phyloP scores from a whole-genome alignment of 2,797 vertebrate genomes.

The Brachyalestes nurse region DNA sequence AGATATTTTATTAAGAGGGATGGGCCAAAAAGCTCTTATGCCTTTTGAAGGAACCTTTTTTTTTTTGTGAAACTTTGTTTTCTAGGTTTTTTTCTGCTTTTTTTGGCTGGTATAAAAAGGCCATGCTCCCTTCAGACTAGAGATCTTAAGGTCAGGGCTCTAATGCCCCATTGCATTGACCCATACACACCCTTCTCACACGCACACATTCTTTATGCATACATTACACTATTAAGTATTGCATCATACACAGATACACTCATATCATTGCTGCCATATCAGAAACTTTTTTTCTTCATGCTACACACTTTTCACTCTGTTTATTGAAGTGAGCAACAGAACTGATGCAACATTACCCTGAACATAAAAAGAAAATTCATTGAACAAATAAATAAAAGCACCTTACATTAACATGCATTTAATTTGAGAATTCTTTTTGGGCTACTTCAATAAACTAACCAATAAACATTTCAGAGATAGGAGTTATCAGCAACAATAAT shows the following conservation, averaged over 20 bases:
- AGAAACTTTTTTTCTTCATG: not conserved
- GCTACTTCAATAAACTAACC: too few relatives aligned
- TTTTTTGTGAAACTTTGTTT: slow-evolving; percentile 38
- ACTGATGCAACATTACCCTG: not conserved
- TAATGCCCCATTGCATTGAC: slow-evolving; percentile 55
- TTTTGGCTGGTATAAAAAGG: slow-evolving; percentile 63
- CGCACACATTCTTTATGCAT: slow-evolving; percentile 10
- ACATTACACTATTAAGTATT: slow-evolving; percentile 4
- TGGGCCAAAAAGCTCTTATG: slow-evolving; percentile 63
- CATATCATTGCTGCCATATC: not conserved
- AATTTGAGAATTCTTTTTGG: not conserved
- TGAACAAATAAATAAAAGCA: not conserved
- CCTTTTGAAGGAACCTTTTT: slow-evolving; percentile 72
- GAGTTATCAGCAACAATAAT: too few relatives aligned
- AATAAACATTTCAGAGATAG: too few relatives aligned
- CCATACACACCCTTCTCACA: slow-evolving; percentile 38
- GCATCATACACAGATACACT: not conserved
- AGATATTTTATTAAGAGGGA: slow-evolving; percentile 79
- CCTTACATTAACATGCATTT: not conserved
- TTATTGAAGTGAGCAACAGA: not conserved
- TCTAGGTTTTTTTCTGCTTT: slow-evolving; percentile 45
- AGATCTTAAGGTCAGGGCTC: slow-evolving; percentile 59
- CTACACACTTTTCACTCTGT: not conserved
- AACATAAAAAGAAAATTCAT: not conserved
- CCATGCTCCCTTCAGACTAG: slow-evolving; percentile 56